Percentiles rank a stretch among this genome's conserved stretches.
Conservation (phyloP, 2,888 invertebrate genomes). For the Caenorhabditis zanzibari region DNA sequence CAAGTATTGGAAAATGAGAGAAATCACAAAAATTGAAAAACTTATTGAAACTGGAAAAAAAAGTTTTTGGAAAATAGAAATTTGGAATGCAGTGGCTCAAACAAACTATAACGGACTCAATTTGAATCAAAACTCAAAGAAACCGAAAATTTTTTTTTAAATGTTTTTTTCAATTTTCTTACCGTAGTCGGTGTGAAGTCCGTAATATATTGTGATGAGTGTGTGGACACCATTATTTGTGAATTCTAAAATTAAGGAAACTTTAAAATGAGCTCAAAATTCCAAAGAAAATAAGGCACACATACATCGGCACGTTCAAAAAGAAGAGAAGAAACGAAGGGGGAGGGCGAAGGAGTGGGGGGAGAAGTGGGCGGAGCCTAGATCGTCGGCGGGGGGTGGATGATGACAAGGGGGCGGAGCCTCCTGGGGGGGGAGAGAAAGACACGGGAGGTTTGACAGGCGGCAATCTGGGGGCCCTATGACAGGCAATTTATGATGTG, state of each 20-base stretch:
- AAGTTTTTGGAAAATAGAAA: no score
- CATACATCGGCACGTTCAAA: conserved; percentile 56
- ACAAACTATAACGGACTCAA: no score
- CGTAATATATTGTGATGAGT: conserved; percentile 71
- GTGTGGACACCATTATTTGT: conserved; percentile 72
- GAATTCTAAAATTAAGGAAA: no score
- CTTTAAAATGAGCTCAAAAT: no score
- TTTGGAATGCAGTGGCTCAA: no score
- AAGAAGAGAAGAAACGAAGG: conserved; percentile 19
- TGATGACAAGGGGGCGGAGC: conserved; percentile 33
- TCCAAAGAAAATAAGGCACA: no score
- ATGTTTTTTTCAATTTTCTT: no score
- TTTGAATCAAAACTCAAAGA: no score
- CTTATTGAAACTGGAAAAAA: no score
- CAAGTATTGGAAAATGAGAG: no score
- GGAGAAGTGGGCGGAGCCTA: conserved; percentile 26
- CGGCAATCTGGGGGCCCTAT: conserved; percentile 55
- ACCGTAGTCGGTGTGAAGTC: conserved; percentile 67
- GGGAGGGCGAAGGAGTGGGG: conserved; percentile 22
- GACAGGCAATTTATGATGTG: conserved; percentile 77
- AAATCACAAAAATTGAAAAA: no score
- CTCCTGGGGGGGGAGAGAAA: neutral
- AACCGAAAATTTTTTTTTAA: no score
- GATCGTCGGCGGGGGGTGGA: conserved; percentile 15
- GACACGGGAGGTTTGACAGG: conserved; percentile 29